phyloP scores from a whole-genome alignment of 2,797 vertebrate species.

The Rhynchonycteris naso region DNA sequence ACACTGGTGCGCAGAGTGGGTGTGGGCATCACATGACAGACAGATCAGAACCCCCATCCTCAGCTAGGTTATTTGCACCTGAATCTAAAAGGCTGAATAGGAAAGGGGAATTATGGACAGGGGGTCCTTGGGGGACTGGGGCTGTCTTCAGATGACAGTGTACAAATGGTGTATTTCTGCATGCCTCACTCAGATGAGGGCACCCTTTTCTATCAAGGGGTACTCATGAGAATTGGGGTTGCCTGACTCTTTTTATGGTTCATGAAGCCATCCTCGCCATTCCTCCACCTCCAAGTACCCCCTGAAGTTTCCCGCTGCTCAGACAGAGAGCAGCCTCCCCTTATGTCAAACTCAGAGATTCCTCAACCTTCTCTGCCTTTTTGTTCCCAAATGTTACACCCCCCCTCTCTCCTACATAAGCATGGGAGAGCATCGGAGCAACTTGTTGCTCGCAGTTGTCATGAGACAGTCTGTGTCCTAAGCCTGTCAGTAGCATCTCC shows the following conservation, averaged over 20 bases:
- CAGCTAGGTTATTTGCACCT: not conserved
- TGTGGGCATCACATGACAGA: fast-evolving
- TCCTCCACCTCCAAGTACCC: not conserved
- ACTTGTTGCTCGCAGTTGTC: not conserved
- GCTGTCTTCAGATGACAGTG: not conserved
- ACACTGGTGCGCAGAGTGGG: not conserved
- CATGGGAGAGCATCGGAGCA: not conserved
- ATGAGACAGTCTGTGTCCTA: not conserved
- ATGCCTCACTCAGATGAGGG: not conserved
- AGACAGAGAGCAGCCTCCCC: too few relatives aligned
- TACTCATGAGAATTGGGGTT: not conserved
- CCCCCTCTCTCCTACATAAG: not conserved
- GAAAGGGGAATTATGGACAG: not conserved
- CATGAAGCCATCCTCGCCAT: not conserved
- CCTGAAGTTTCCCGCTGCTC: not conserved
- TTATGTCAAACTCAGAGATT: not conserved
- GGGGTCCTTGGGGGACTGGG: not conserved
- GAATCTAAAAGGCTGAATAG: not conserved
- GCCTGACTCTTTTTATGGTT: not conserved
- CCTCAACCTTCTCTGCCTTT: not conserved
- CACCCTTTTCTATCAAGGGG: not conserved
- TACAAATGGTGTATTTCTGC: not conserved
- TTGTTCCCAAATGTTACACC: not conserved
- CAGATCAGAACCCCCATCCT: not conserved
- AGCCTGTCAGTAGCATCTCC: not conserved